Base-by-base conservation (phyloP, 2,113 vertebrate species). In the Sceloporus undulatus region DNA sequence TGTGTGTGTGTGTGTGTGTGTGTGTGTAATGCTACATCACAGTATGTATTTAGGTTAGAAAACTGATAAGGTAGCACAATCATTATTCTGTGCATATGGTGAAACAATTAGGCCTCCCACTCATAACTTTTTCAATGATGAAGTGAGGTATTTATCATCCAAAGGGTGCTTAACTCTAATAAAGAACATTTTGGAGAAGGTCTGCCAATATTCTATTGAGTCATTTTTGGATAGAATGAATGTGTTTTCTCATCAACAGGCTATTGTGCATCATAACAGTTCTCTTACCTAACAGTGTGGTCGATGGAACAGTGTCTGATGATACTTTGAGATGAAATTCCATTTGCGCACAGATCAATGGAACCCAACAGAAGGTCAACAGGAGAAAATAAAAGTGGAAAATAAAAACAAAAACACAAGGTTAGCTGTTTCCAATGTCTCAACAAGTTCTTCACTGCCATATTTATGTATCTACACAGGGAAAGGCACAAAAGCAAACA, bases 241-340 rank as follows among this genome's bases (percentile, higher is more conserved):
- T 29, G 59, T 7, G 19, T 77, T 91, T 87, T 85, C 73, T 79
- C 62, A 86, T 85, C 91, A 90, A 0, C 25, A n/a, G 88, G 88
- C 83, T 25, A 78, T 74, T 85, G 70, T 3, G 82, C 82, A 27
- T 75, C 90, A 85, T 90, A 92, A 90, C 90, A 90, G n/a, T 79
- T 87, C 75, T 79, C 96, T n/a, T 96, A 98, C 97, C 97, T 95
- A 98, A 96, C 79, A 98, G 97, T 5, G 96, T 92, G 7, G n/a
- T 96, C 85, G 97, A 98, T 82, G 97, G 97, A 68, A 97, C 97
- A 21, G 97, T 96, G 89, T 98, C 97, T 93, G 97, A 98, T 88
- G 97, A 98, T 83, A 98, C 97, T 97, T 92, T 88, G 94, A 85
- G 88, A 90, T 91, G 91, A 87, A 95, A n/a, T n/a, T 87, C 93